Percentiles rank a stretch among this genome's conserved stretches.
phyloP scores from a whole-genome alignment of 2,888 invertebrate species.

The Colletes collaris region DNA sequence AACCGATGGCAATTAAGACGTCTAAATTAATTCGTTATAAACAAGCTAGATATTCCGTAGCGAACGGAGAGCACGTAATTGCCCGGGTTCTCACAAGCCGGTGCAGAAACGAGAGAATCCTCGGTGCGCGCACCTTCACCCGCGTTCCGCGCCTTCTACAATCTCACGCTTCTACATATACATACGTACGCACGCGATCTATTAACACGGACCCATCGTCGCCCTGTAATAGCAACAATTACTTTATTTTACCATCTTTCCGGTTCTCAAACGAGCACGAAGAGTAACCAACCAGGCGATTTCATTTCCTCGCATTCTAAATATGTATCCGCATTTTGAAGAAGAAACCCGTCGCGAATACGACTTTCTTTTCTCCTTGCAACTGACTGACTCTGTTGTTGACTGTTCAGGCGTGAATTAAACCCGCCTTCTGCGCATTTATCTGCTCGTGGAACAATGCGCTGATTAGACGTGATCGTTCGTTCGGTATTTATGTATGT shows the following conservation, averaged over 20 bases:
- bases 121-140: constrained; percentile 19
- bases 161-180: not conserved
- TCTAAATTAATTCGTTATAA: constrained; percentile 81
- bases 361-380: constrained; percentile 61
- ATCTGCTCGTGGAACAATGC: constrained; percentile 49
- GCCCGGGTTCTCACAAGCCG: constrained; percentile 81
- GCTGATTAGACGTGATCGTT: constrained; percentile 60
- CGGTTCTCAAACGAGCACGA: constrained; percentile 73
- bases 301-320: constrained; percentile 72
- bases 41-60: constrained; percentile 68
- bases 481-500: constrained; percentile 30
- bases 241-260: constrained; percentile 80
- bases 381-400: not conserved
- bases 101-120: constrained; percentile 21
- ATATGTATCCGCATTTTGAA: constrained; percentile 30
- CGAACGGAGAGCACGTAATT: constrained; percentile 77
- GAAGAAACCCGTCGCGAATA: constrained; percentile 35
- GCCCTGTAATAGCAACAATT: constrained; percentile 80
- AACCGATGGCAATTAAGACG: constrained; percentile 82
- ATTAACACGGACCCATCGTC: constrained; percentile 57
- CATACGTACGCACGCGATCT: constrained; percentile 23
- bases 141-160: not conserved
- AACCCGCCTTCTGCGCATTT: constrained; percentile 17
- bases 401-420: constrained; percentile 28
- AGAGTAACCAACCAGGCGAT: constrained; percentile 51